phyloP scores from a whole-genome alignment of 2,797 vertebrate genomes.

The Triplophysa bombifrons region DNA sequence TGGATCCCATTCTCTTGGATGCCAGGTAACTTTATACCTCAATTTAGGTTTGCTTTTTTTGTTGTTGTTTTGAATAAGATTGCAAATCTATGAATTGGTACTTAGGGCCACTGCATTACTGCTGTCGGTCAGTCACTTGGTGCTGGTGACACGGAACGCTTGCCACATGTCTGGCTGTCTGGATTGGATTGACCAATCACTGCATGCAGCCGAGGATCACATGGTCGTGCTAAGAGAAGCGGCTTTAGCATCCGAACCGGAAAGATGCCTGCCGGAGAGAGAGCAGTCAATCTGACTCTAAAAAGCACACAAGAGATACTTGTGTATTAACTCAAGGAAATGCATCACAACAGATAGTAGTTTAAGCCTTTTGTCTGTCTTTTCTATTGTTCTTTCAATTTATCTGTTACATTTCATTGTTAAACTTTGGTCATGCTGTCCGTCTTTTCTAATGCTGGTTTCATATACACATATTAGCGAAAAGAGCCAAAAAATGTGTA shows the following conservation, averaged over 20 bases:
- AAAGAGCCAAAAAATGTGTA: neutral
- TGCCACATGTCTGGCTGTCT: constrained; percentile 89
- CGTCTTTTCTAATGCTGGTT: constrained; percentile 4
- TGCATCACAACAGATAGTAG: neutral
- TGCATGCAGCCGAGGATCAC: constrained; percentile 91
- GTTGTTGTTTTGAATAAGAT: neutral
- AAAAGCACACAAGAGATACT: neutral
- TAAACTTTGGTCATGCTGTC: neutral
- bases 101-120: constrained; percentile 89
- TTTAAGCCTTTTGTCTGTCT: neutral
- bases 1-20: constrained; percentile 94
- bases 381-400: neutral
- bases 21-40: constrained; percentile 80
- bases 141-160: constrained; percentile 93
- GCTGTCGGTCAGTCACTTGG: constrained; percentile 93
- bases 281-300: constrained; percentile 86
- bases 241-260: constrained; percentile 87
- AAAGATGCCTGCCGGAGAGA: constrained; percentile 78
- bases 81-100: neutral
- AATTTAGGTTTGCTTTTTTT: neutral
- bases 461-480: neutral
- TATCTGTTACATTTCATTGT: constrained; percentile 33
- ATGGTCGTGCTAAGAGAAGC: constrained; percentile 90
- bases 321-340: neutral
- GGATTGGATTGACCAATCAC: constrained; percentile 95